Conservation (phyloP, 2,888 invertebrate genomes). For the Tipula unca region DNA sequence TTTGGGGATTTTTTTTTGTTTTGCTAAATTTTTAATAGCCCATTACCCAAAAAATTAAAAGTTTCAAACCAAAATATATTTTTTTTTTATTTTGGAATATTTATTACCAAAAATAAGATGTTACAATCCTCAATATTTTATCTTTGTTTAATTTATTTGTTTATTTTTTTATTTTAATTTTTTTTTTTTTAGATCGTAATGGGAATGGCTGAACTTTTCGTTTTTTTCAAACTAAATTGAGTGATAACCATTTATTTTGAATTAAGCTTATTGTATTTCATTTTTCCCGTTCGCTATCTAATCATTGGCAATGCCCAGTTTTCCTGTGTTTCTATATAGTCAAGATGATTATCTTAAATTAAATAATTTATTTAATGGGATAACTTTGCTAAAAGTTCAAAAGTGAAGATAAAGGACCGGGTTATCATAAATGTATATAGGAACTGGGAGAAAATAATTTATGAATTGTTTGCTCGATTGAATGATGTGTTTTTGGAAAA, state of each 20-base stretch:
- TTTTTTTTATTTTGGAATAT: background rate
- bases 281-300: background rate
- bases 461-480: background rate
- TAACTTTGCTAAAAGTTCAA: background rate
- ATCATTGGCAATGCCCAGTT: background rate
- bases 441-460: background rate
- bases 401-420: background rate
- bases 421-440: background rate
- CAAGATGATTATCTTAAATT: background rate
- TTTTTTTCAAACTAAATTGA: background rate
- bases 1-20: background rate
- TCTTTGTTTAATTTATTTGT: background rate
- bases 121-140: constrained; percentile 8
- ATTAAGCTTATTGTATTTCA: background rate
- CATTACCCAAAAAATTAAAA: background rate
- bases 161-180: background rate
- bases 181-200: background rate
- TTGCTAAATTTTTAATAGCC: background rate
- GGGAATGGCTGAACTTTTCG: background rate
- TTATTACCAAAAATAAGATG: background rate
- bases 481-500: background rate
- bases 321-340: background rate
- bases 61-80: background rate
- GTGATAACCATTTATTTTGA: background rate
- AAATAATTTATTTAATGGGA: background rate